Base-by-base conservation (phyloP, 92 coral and sea anemone genomes). In the Porites lobata region DNA sequence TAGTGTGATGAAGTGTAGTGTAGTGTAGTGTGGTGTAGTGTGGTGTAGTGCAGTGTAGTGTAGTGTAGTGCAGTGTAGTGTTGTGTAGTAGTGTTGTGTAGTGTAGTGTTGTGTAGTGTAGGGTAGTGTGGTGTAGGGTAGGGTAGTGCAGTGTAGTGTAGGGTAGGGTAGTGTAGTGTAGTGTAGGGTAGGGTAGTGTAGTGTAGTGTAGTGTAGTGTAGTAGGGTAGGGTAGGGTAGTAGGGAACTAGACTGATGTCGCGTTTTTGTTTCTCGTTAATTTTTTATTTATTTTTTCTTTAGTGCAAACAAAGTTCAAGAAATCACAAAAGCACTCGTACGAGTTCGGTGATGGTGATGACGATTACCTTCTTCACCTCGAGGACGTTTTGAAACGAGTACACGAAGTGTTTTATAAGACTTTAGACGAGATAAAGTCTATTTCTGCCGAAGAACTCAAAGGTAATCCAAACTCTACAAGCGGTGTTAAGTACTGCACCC, bases 301-400 rank as follows among this genome's bases (percentile, higher is more conserved):
- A 76, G 69, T 29, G 5, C 65, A 86, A 61, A 32, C 65, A 4
- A 76, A 78, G 77, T 51, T 78, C 85, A 78, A 52, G 85, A 67
- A 53, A 47, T 64, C 88, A 3, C 74, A 56, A 24, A 67, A 62
- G 51, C 72, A 77, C 50, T 32, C 53, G 8, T 87, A 87, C 75
- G 86, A 69, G 64, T 82, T 82, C 51, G 81, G 80, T n/a, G 93
- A 90, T 61, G 85, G 85, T 13, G 99, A 98, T 67, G 99, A 98
- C 76, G 99, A 98, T 76, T 98, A 98, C 78, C 97, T 98, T 76
- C 85, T 98, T 15, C 98, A 98, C 84, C 86, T 98, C 47, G 98
- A 98, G 86, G 99, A 96, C 75, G 92, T 98, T 77, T 90, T 98
- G 62, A 86, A 87, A 63, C 96, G 90, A 50, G 91, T 98, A 85